These are phyloP conservation scores for Eupeodes latifasciatus DNA, from an alignment of 2,888 invertebrate species.

Conservation along the genomic window DNA sequence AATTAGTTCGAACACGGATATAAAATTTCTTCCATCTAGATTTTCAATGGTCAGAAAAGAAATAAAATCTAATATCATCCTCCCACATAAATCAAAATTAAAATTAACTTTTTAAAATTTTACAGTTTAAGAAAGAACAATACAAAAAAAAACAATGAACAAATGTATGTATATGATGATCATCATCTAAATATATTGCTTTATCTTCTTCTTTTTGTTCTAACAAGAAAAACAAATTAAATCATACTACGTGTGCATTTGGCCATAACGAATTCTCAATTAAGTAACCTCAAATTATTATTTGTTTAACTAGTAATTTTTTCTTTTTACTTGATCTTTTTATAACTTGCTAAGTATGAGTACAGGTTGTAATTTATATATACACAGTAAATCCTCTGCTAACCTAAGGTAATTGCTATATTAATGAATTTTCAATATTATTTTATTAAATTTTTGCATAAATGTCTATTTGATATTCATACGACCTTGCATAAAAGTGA, in stretches of 20 bases:
- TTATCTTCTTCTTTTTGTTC: constrained; percentile 25
- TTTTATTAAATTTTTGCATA: constrained; percentile 59
- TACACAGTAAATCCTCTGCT: constrained; percentile 2
- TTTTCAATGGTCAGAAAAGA: not conserved
- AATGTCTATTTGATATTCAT: constrained; percentile 27
- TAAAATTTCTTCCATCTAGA: not conserved
- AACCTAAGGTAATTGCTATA: constrained; percentile 39
- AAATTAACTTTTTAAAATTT: constrained; percentile 16
- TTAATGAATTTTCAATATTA: constrained; percentile 67
- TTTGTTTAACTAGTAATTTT: constrained; percentile 62
- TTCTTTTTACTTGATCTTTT: not conserved
- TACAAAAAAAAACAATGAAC: not conserved
- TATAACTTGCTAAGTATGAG: not conserved
- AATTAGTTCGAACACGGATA: not conserved
- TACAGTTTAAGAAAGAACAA: constrained; percentile 18
- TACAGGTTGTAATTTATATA: not conserved
- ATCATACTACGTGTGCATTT: constrained; percentile 46
- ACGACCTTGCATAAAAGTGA: constrained; percentile 40
- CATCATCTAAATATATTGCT: not conserved
- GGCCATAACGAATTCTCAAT: constrained; percentile 65
- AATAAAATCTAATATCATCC: not conserved
- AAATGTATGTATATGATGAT: not conserved
- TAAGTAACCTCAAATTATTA: constrained; percentile 71
- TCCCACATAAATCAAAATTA: constrained; percentile 48
- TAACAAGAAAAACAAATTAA: constrained; percentile 1